A percentile compares a stretch with the other conserved stretches of the same genome.
These are phyloP conservation scores for Phoebastria nigripes DNA, from an alignment of 2,797 vertebrate genomes.

Conservation along the genomic window DNA sequence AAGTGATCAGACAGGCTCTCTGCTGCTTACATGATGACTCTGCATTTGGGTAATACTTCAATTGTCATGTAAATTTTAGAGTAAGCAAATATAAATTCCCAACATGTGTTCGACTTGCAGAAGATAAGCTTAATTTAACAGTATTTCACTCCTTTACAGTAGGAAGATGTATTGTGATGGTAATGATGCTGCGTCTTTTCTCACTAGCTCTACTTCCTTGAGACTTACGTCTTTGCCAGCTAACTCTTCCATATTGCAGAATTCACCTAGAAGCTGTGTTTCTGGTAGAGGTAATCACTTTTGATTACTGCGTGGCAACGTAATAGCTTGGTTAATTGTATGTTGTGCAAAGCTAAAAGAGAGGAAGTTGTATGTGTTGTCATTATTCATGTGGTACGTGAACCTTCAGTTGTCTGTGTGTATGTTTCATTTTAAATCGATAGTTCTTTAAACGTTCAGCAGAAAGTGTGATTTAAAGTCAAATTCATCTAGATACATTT, in stretches of 20 bases:
- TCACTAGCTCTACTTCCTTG: not conserved
- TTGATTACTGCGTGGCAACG: not conserved
- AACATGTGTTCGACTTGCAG: not conserved
- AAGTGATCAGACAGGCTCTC: not conserved
- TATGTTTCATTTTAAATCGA: not conserved
- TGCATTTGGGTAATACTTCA: not conserved
- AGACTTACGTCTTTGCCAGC: not conserved
- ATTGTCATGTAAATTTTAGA: constrained; percentile 11
- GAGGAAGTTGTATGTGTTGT: not conserved
- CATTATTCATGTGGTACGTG: not conserved
- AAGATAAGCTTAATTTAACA: constrained; percentile 26
- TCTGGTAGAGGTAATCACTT: not conserved
- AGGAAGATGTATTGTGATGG: not conserved
- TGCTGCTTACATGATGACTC: not conserved
- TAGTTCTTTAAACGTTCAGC: not conserved
- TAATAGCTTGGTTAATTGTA: not conserved
- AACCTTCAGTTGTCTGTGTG: not conserved
- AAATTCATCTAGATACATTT: constrained; percentile 24
- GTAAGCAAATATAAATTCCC: constrained; percentile 11
- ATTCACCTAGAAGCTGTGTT: not conserved
- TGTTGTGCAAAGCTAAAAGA: not conserved
- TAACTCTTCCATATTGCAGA: not conserved
- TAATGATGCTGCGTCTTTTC: not conserved
- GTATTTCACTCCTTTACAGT: not conserved
- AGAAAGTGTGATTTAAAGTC: constrained; percentile 45